phyloP scores from a whole-genome alignment of 2,888 invertebrate species.

The Zaprionus bogoriensis region DNA sequence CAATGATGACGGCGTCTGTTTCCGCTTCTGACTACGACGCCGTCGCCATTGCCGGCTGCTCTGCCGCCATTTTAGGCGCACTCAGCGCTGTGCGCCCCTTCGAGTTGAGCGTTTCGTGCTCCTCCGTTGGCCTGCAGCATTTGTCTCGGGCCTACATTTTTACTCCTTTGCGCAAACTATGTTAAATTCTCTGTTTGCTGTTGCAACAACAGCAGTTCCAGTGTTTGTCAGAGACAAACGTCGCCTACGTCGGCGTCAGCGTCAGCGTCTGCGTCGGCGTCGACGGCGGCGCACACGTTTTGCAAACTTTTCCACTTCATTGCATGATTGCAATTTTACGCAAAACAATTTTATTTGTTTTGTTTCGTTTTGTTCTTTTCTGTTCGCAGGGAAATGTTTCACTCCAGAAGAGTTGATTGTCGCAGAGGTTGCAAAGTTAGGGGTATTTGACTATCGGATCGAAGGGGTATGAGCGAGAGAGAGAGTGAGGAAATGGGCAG shows the following conservation, averaged over 20 bases:
- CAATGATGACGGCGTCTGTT: conserved; percentile 72
- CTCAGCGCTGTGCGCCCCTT: not conserved
- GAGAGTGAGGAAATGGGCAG: not conserved
- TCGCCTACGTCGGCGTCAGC: conserved; percentile 33
- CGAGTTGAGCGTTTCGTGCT: no score
- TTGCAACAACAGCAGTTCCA: conserved; percentile 38
- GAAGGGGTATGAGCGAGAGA: not conserved
- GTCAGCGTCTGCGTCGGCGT: not conserved
- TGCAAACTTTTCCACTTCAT: conserved; percentile 75
- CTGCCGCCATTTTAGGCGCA: conserved; percentile 61
- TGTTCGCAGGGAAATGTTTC: conserved; percentile 32
- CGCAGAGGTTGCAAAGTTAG: conserved; percentile 26
- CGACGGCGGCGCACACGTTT: conserved; percentile 50
- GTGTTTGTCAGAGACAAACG: conserved; percentile 58
- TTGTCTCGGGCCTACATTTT: conserved; percentile 62
- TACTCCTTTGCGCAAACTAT: conserved; percentile 34
- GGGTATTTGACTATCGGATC: conserved; percentile 18
- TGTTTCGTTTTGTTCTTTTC: conserved; percentile 45
- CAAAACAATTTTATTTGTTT: conserved; percentile 75
- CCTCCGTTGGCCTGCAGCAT: conserved; percentile 35
- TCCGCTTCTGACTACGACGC: conserved; percentile 60
- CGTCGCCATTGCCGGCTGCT: conserved; percentile 47
- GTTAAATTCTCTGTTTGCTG: conserved; percentile 54
- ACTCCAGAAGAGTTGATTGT: conserved; percentile 32
- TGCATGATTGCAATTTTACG: conserved; percentile 75